Percentiles rank a stretch among this genome's conserved stretches.
Conservation (phyloP, 2,113 vertebrate species). For the Atrichornis clamosus region DNA sequence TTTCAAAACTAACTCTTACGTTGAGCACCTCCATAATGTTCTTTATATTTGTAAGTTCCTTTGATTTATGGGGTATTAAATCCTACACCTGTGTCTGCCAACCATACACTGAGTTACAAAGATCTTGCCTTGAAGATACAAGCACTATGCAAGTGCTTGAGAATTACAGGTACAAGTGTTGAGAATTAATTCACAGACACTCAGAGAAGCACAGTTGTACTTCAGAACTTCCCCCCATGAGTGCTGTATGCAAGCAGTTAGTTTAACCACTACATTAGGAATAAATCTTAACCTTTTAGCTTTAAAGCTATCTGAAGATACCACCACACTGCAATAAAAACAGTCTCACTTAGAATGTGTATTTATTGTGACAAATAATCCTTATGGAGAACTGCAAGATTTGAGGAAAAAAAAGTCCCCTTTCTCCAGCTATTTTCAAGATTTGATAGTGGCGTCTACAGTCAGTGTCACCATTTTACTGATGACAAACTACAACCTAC, state of each 20-base stretch:
- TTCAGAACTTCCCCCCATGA: background rate
- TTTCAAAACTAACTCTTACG: background rate
- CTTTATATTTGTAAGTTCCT: background rate
- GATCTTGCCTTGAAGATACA: background rate
- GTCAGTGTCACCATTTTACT: background rate
- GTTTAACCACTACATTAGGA: background rate
- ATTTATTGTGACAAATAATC: background rate
- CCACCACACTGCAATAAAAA: background rate
- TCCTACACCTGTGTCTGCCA: background rate
- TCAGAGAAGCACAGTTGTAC: background rate
- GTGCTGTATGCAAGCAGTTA: background rate
- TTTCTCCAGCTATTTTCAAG: background rate
- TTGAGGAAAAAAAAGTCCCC: background rate
- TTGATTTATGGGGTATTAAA: background rate
- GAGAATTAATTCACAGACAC: background rate
- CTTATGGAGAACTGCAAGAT: background rate
- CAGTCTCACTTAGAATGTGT: background rate
- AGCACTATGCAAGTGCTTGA: background rate
- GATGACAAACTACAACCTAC: background rate
- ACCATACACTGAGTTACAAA: background rate
- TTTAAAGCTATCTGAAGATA: background rate
- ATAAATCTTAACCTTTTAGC: constrained; percentile 1
- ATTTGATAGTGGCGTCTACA: background rate
- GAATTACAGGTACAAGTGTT: background rate
- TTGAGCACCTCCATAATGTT: background rate